Base-by-base conservation (phyloP, 2,797 vertebrate species). In the Fundulus diaphanus region DNA sequence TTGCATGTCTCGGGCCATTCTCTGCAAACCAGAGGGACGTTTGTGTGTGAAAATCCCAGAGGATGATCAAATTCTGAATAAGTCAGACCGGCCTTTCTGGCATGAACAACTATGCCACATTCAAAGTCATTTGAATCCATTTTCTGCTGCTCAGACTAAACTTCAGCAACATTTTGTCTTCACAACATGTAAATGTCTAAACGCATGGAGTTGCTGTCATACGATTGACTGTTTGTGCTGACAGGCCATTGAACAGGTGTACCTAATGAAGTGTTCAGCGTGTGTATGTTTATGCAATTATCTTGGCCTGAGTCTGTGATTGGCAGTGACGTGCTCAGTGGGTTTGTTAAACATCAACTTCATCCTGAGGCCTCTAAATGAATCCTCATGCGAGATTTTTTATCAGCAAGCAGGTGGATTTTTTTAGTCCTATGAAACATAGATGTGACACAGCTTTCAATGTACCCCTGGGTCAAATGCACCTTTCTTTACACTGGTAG, bases 281-380 rank as follows among this genome's bases (percentile, higher is more conserved):
- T 20, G 16, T 15, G 33, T n/a, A 40, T 40, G 22, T 40, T 40
- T 40, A 12, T 65, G 56, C 67, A 49, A 73, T 66, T 33, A 56
- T 40, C 33, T 31, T 0, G 18, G 33, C 52, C 48, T 49, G 3
- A 61, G 57, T 85, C 77, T 42, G 42, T 61, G 63, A 82, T 74
- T 76, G 49, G 76, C 74, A 76, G 57, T 70, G 80, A 42, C 66
- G 27, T 16, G 63, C 73, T 77, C 68, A 77, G 81, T 76, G 73
- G 33, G 49, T 70, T 72, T 40, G 46, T 81, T 82, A 77, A 82
- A 84, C 29, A 65, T 70, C 24, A 56, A 49, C 52, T 73, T 61
- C 61, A 82, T 76, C 63, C 65, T 51, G 61, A 83, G 59, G 52
- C 35, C 6, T 78, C 57, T 72, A 57, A 82, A 77, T 81, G 11